These are phyloP conservation scores for Pachypeltis micranthus DNA, from an alignment of 1,140 invertebrate genomes.

Conservation along the genomic window DNA sequence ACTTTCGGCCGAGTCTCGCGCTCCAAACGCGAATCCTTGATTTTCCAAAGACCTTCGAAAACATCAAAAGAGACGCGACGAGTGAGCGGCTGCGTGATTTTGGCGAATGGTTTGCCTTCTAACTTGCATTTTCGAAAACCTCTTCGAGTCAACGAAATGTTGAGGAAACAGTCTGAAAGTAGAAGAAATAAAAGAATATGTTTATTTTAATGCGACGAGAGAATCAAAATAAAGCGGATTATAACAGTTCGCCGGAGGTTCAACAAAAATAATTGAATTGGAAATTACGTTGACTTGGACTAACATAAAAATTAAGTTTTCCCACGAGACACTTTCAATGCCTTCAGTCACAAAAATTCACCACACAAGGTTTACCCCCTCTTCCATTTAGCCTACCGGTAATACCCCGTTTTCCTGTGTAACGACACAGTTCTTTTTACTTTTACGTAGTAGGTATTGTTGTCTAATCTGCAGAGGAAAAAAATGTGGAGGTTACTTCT, in stretches of 20 bases:
- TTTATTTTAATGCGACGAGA: not conserved
- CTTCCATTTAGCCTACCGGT: too few species aligned
- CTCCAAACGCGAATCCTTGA: not conserved
- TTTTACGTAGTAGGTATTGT: too few species aligned
- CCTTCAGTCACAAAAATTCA: not conserved
- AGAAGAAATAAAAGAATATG: too few species aligned
- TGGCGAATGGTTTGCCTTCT: not conserved
- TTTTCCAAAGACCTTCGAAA: not conserved
- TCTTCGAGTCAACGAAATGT: not conserved
- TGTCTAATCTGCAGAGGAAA: too few species aligned
- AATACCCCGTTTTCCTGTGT: too few species aligned
- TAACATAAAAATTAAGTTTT: not conserved
- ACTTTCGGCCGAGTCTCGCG: not conserved
- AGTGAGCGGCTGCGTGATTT: not conserved
- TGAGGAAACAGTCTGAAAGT: not conserved
- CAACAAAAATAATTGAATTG: not conserved
- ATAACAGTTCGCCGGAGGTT: not conserved
- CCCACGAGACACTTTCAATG: not conserved
- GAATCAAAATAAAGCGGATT: not conserved
- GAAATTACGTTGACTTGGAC: not conserved
- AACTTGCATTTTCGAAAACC: not conserved
- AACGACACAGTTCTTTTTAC: too few species aligned
- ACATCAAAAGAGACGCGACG: not conserved
- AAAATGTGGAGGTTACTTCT: too few species aligned
- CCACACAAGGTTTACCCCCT: too few species aligned